These are phyloP conservation scores for Conger conger DNA, from an alignment of 2,113 vertebrate species.

Conservation along the genomic window DNA sequence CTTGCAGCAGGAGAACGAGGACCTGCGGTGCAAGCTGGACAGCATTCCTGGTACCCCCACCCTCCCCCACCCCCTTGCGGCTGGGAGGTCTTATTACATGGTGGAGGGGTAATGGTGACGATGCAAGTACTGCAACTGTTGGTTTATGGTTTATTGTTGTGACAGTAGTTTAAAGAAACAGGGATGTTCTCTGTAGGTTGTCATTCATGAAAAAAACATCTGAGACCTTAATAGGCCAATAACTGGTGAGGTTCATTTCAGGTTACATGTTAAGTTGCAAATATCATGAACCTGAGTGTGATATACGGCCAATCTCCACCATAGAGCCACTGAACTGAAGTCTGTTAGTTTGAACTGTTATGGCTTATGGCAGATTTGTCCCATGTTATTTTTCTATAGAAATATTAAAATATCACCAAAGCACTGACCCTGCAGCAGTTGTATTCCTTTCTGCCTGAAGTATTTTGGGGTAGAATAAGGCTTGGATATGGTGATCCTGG, in stretches of 20 bases:
- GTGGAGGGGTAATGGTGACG: background rate
- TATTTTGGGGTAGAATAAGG: background rate
- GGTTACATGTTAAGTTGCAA: background rate
- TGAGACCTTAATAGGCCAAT: background rate
- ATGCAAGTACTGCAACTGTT: background rate
- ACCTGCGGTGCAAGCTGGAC: conserved; percentile 90
- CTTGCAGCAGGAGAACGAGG: conserved; percentile 96
- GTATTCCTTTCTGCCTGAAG: background rate
- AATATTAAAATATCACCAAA: background rate
- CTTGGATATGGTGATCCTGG: background rate
- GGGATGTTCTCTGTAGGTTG: too few relatives aligned
- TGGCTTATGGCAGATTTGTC: background rate
- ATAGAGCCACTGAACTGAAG: background rate
- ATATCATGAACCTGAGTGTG: background rate
- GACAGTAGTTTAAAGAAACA: background rate
- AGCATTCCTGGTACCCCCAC: conserved; percentile 83
- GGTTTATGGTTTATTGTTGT: background rate
- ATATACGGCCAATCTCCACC: background rate
- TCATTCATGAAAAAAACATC: too few relatives aligned
- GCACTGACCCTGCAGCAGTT: background rate
- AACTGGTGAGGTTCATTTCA: background rate
- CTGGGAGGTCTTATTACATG: conserved; percentile 1
- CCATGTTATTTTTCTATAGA: too few relatives aligned
- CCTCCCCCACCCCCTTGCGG: background rate
- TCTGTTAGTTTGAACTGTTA: background rate